A percentile compares a stretch with the other conserved stretches of the same genome.
These are phyloP conservation scores for Ophioderma brevispina DNA, from an alignment of 35 echinoderm and acorn worm genomes.

Conservation along the genomic window DNA sequence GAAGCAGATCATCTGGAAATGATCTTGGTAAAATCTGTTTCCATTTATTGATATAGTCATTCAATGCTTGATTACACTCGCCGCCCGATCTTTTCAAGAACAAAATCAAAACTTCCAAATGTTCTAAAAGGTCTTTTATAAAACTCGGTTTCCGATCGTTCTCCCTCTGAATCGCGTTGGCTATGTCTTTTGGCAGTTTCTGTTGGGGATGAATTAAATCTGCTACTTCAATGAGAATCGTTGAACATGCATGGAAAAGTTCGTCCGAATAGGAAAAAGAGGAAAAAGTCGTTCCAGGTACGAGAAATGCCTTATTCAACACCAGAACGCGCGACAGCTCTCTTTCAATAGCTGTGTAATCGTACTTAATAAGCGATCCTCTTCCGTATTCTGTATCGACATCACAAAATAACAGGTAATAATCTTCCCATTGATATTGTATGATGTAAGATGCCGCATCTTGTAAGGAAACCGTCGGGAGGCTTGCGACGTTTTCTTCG, in stretches of 20 bases:
- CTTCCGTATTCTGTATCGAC: slow-evolving; percentile 29
- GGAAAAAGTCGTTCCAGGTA: not conserved
- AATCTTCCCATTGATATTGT: not conserved
- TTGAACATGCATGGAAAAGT: not conserved
- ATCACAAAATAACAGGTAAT: not conserved
- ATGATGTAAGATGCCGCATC: not conserved
- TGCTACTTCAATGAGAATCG: slow-evolving; percentile 11
- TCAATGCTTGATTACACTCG: not conserved
- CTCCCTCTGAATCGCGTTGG: not conserved
- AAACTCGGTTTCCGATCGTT: not conserved
- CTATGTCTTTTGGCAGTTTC: slow-evolving; percentile 16
- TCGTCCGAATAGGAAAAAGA: slow-evolving; percentile 24
- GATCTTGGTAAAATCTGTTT: not conserved
- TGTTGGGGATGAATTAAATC: not conserved
- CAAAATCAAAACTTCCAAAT: slow-evolving; percentile 8
- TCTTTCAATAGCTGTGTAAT: slow-evolving; percentile 26
- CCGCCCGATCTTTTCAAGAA: slow-evolving; percentile 30
- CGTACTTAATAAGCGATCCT: slow-evolving; percentile 12
- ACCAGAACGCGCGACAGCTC: slow-evolving; percentile 1
- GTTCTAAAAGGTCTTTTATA: slow-evolving; percentile 10
- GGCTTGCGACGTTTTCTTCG: not conserved
- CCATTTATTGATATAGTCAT: slow-evolving; percentile 20
- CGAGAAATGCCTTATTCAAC: slow-evolving; percentile 22
- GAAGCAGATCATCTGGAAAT: not conserved
- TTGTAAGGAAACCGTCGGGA: slow-evolving; percentile 3